Conservation (phyloP, 1,140 invertebrate species). For the Papilio xuthus region DNA sequence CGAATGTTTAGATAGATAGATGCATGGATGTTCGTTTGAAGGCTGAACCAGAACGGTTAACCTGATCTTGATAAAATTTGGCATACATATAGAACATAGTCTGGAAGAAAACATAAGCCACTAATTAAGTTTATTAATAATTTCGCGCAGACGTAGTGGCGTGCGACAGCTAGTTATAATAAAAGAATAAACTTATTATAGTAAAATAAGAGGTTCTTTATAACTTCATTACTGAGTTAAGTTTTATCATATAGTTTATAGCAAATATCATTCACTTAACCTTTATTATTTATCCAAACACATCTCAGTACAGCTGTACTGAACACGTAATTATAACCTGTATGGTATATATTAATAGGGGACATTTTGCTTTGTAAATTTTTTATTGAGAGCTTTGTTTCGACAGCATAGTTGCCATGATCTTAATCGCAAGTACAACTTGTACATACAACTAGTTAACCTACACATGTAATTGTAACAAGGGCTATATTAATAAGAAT, state of each 20-base stretch:
- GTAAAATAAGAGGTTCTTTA: not conserved
- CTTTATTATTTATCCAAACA: not conserved
- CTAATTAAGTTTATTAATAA: too few species aligned
- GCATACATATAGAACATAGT: too few species aligned
- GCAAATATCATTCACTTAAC: not conserved
- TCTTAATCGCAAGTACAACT: constrained; percentile 23
- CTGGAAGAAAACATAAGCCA: too few species aligned
- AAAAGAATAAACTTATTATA: too few species aligned
- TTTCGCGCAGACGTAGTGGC: too few species aligned
- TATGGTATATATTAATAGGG: not conserved
- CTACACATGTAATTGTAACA: not conserved
- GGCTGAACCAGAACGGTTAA: too few species aligned
- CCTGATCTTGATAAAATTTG: too few species aligned
- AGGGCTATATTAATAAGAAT: not conserved
- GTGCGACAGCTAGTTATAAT: too few species aligned
- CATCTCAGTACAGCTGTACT: not conserved
- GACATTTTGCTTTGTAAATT: not conserved
- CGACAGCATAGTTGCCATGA: not conserved
- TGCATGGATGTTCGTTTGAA: too few species aligned
- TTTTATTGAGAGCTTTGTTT: not conserved
- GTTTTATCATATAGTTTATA: not conserved
- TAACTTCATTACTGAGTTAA: not conserved
- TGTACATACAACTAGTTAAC: not conserved
- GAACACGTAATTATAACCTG: not conserved
- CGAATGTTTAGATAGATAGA: too few species aligned